Base-by-base conservation (phyloP, 2,113 vertebrate genomes). In the Sapayoa aenigma region DNA sequence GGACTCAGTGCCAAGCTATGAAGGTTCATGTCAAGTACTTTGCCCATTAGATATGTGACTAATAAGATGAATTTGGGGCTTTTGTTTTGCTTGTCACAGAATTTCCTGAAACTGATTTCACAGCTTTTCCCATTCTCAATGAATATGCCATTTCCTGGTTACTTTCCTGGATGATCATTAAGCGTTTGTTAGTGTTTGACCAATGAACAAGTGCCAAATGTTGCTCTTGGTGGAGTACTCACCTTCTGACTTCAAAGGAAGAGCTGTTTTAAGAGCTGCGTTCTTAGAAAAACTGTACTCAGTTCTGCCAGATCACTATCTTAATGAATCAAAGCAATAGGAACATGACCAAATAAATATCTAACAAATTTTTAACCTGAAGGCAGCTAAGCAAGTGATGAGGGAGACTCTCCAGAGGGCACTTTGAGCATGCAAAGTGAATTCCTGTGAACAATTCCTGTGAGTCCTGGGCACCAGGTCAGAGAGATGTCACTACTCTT, bases 361-460 rank as follows among this genome's bases (percentile, higher is more conserved):
- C 83, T 23, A 76, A 49, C 37, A 73, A 80, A 69, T 44, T 76
- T 95, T 89, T 84, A 93, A 93, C 67, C n/a, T 33, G 49, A 50
- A 63, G 47, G 53, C 55, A 58, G 28, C 46, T 21, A 58, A 7
- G 53, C 23, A 56, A 67, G 33, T 2, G 0, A 56, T 30, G 31
- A 33, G 8, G 2, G 15, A 7, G 11, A 35, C 58, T 83, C 23
- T 44, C 18, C 72, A 50, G 59, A 62, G 50, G 50, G 41, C 6
- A 12, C 27, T 42, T 14, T 15, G n/a, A 42, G 19, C 27, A 42
- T 30, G 9, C 44, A 47, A 65, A n/a, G n/a, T n/a, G n/a, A n/a
- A n/a, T n/a, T n/a, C n/a, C 33, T 25, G 66, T 33, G 14, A 30
- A 49, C 0, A 0, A 15, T 44, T 37, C 42, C 69, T 25, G 49